Base-by-base conservation (phyloP, 2,113 vertebrate species). In the Pontoporia blainvillei region DNA sequence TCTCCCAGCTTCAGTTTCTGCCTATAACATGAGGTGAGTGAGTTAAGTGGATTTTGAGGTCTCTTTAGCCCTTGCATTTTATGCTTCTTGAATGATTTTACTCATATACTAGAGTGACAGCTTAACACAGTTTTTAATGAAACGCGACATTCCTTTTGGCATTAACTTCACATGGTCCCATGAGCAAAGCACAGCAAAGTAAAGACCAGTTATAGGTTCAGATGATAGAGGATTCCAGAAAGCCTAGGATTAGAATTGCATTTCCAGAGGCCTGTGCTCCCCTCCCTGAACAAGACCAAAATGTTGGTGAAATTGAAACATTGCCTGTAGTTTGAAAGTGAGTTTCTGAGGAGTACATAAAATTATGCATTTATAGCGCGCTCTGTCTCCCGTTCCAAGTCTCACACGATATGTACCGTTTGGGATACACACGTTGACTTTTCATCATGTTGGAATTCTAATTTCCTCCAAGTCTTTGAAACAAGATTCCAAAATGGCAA, bases 311-410 rank as follows among this genome's bases (percentile, higher is more conserved):
- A 91, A 79, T 46, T 44, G 9, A 54, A 0, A 0, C 64, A 90
- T 27, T 79, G 86, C 31, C 96, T 72, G 25, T 52, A 71, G 93
- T 52, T 91, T 90, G n/a, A 44, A 93, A 85, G 46, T 64, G 69
- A 59, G 96, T 78, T 95, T 81, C 61, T 89, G 90, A 98, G n/a
- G 83, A 97, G 85, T 66, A 95, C 87, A 12, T 96, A 90, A 83
- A 91, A 96, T 95, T 91, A 94, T 86, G 59, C 54, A 89, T 93
- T 98, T 78, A 66, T 49, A 59, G 72, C 59, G n/a, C 79, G 97
- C 27, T 82, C 5, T 49, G 62, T 86, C 96, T 73, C 67, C 25
- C 61, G 54, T 96, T 86, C 54, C 61, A 71, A 34, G 66, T 44
- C 94, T n/a, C 92, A 96, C 91, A 31, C 44, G 57, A 36, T 64